Percentiles rank a stretch among this genome's conserved stretches.
Evolutionary conservation across 1,140 invertebrate genomes (phyloP).

Genomic region (Grapholita molesta): DNA sequence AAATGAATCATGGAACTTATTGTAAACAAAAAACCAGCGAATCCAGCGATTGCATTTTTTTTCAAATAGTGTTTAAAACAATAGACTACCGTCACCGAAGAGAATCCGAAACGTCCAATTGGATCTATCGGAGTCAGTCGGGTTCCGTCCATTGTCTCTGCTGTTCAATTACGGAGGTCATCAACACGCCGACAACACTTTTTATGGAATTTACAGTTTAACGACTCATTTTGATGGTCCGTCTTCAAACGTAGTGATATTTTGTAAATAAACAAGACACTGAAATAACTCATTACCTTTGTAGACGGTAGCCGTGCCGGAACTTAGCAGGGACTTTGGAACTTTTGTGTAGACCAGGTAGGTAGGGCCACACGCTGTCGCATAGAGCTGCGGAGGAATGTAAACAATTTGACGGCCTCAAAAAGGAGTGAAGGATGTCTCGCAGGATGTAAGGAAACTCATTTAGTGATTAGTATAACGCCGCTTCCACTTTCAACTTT

Average conservation of each 20-base stretch:
- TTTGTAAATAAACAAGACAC: conserved; percentile 77
- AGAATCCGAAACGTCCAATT: conserved; percentile 8
- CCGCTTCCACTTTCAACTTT: too few species aligned
- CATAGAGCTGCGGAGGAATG: not conserved
- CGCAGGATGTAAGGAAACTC: not conserved
- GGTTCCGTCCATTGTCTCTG: conserved; percentile 72
- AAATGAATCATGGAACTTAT: not conserved
- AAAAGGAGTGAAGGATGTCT: not conserved
- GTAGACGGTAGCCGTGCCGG: conserved; percentile 65
- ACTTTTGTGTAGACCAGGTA: conserved; percentile 5
- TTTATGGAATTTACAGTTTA: conserved; percentile 76
- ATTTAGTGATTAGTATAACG: not conserved
- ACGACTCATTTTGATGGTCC: conserved; percentile 77
- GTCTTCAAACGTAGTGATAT: conserved; percentile 77
- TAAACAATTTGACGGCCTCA: not conserved
- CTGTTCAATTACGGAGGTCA: conserved; percentile 73
- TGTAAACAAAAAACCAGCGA: not conserved
- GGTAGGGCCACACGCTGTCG: conserved; percentile 12
- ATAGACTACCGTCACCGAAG: not conserved
- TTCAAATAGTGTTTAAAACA: not conserved
- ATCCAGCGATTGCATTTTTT: not conserved
- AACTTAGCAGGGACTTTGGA: conserved; percentile 30
- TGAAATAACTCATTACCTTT: conserved; percentile 77
- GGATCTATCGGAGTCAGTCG: conserved; percentile 54
- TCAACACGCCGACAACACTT: conserved; percentile 67